Evolutionary conservation across 2,797 vertebrate species (phyloP), one percentile per base, ranked within the genome.

Genomic region (Neoniphon sammara): DNA sequence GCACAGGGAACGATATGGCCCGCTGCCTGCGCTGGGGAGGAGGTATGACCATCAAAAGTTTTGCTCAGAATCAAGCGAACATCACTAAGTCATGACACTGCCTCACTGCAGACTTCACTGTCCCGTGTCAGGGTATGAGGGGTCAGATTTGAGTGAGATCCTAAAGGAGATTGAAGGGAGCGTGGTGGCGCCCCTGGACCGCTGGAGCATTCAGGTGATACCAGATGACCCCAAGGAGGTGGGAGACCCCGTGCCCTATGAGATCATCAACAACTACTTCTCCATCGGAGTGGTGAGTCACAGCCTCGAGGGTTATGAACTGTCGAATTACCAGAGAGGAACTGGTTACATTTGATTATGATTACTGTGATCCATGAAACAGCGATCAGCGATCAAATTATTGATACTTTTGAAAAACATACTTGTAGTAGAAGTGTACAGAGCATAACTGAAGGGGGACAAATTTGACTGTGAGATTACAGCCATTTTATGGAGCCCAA

Each of bases 201-300:
- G 97, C 52, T 98, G 97, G 97, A 95, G 89, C 47, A 81, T 98
- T 75, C 90, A 93, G 87, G 96, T 98, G 87, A 94, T 93, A 56
- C 93, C 95, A 0, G 90, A 94, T 0, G 91, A 95, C 83, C 93
- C 91, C 2, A 75, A 91, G 56, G 96, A 95, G 67, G 88, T 85
- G 36, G 96, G 96, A 65, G 97, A 98, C 83, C 95, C 96, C 0
- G 96, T 98, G 11, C 97, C 97, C 61, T 95, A 96, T 3, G 94
- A 96, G 44, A 98, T 98, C 87, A 96, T 98, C 91, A 98, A 98
- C 91, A 98, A 98, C 94, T 98, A 98, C 88, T 98, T 98, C 92
- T 98, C 97, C 80, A 94, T 98, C 7, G 97, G 97, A 77, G 97
- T 98, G 95, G 97, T 98, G 90, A 93, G 96, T 92, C 57, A 56